Evolutionary conservation across 2,113 vertebrate genomes (phyloP).

Genomic region (Nestor notabilis): DNA sequence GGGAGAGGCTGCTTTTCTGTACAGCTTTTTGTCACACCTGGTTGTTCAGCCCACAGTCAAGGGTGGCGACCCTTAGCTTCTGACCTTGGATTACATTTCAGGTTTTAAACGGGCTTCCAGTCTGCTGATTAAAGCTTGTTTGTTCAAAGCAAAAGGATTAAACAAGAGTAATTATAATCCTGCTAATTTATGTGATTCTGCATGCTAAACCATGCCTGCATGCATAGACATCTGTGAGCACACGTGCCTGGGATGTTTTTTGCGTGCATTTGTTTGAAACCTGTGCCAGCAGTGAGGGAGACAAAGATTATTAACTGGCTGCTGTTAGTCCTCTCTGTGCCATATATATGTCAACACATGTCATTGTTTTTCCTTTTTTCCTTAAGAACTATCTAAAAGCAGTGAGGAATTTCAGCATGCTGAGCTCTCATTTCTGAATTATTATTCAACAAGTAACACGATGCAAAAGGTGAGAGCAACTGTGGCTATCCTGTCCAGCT

Average conservation of each 20-base stretch:
- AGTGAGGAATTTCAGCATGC: constrained; percentile 1
- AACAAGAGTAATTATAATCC: constrained; percentile 65
- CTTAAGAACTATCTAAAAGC: constrained; percentile 53
- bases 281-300: constrained; percentile 32
- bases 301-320: constrained; percentile 45
- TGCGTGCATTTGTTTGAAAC: constrained; percentile 42
- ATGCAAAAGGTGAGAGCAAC: background rate
- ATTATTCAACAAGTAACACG: constrained; percentile 26
- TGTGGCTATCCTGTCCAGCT: background rate
- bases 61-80: constrained; percentile 72
- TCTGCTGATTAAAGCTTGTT: constrained; percentile 70
- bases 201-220: constrained; percentile 40
- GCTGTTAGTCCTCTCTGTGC: constrained; percentile 40
- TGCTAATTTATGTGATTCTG: constrained; percentile 56
- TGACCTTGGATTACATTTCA: constrained; percentile 67
- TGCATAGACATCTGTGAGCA: constrained; percentile 13
- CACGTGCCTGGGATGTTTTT: constrained; percentile 20
- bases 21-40: constrained; percentile 61
- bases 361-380: constrained; percentile 14
- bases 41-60: constrained; percentile 68
- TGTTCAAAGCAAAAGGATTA: constrained; percentile 66
- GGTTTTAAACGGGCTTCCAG: constrained; percentile 64
- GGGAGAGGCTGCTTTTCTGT: background rate
- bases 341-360: constrained; percentile 28
- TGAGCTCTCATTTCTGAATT: background rate